phyloP scores from a whole-genome alignment of 2,888 invertebrate species.

The Deilephila porcellus region DNA sequence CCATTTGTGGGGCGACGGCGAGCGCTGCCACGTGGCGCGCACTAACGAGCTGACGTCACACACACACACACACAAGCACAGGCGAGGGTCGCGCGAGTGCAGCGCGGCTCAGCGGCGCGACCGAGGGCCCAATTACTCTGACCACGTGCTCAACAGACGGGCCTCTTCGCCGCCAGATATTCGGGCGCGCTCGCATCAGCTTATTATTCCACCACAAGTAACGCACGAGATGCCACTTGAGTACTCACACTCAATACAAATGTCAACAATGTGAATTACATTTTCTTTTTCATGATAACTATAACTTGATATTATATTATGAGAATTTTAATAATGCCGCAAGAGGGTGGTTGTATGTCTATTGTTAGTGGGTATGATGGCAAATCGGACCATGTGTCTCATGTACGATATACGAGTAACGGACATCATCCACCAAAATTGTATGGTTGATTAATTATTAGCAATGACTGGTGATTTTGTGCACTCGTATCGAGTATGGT shows the following conservation, averaged over 20 bases:
- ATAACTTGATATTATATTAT: no score
- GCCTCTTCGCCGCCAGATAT: not conserved
- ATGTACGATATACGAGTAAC: no score
- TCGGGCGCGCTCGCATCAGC: not conserved
- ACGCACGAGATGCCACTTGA: slow-evolving; percentile 1
- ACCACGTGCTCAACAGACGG: slow-evolving; percentile 5
- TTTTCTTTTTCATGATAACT: not conserved
- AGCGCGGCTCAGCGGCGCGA: not conserved
- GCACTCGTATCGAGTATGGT: not conserved
- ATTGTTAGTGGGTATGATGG: no score
- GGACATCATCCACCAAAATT: no score
- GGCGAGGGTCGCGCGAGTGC: slow-evolving; percentile 11
- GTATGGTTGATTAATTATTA: not conserved
- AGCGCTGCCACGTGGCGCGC: slow-evolving; percentile 19
- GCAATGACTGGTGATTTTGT: not conserved
- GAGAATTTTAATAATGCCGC: no score
- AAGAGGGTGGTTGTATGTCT: no score
- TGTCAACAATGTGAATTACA: not conserved
- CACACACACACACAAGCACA: slow-evolving; percentile 16
- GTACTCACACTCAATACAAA: not conserved
- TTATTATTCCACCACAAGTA: not conserved
- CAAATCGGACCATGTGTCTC: no score
- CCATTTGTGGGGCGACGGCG: slow-evolving; percentile 13
- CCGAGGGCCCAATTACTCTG: slow-evolving; percentile 10
- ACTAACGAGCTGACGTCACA: slow-evolving; percentile 21